Evolutionary conservation across 2,797 vertebrate genomes (phyloP).

Genomic region (Anguilla anguilla): DNA sequence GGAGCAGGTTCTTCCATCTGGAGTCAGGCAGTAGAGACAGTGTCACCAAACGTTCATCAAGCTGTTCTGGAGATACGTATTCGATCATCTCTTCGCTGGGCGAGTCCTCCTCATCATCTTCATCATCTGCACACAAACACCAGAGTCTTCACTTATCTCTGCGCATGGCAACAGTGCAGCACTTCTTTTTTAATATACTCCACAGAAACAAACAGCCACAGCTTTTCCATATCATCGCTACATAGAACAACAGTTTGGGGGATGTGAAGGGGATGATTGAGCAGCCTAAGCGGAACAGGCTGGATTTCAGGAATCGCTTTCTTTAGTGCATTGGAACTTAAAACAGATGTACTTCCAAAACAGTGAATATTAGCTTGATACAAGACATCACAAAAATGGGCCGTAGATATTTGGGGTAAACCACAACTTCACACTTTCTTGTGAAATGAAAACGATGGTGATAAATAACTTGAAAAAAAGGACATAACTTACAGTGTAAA

Average conservation of each 20-base stretch:
- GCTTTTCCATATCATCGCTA: neutral
- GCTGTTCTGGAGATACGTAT: slow-evolving; percentile 84
- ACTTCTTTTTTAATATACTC: neutral
- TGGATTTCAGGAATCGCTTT: too few species aligned
- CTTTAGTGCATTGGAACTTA: too few species aligned
- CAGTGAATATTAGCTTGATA: too few species aligned
- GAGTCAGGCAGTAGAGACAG: slow-evolving; percentile 88
- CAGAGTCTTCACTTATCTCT: neutral
- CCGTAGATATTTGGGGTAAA: too few species aligned
- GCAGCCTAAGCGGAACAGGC: too few species aligned
- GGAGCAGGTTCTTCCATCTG: slow-evolving; percentile 90
- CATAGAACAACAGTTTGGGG: neutral
- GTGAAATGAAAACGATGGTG: too few species aligned
- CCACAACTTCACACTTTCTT: too few species aligned
- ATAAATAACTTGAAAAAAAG: too few species aligned
- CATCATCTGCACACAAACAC: slow-evolving; percentile 58
- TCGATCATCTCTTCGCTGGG: slow-evolving; percentile 73
- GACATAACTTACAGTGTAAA: too few species aligned
- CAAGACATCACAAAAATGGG: too few species aligned
- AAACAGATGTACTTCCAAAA: too few species aligned
- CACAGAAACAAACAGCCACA: neutral
- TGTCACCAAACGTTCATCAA: slow-evolving; percentile 85
- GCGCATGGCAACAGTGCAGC: neutral
- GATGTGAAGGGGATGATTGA: neutral
- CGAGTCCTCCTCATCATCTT: slow-evolving; percentile 63